Evolutionary conservation across 2,888 invertebrate genomes (phyloP), one percentile per base, ranked within the genome.

Genomic region (Drosophila nr. perissopoda): DNA sequence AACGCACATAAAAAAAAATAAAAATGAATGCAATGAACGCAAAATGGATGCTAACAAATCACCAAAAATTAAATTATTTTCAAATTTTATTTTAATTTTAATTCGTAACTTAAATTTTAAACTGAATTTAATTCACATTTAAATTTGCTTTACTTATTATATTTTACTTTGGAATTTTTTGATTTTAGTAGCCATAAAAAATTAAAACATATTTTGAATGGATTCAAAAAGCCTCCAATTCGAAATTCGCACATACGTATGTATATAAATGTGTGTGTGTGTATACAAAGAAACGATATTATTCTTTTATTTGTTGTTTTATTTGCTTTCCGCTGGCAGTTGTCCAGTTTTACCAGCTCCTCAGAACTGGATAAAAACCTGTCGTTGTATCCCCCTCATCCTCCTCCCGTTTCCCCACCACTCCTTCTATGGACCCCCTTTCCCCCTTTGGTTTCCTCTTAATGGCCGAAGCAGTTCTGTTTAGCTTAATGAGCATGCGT

Each of bases 331-430:
- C 53, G 66, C 45, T 72, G 36, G 48, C 62, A 34, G 64, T 73
- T 78, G 76, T 69, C 79, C 76, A 78, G 73, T 80, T 76, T 78
- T 57, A 73, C 81, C 71, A 83, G 83, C 71, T 75, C 58, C 63
- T 45, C 76, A 74, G 70, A 83, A 87, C 83, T 87, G 71, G 84
- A 83, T 80, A 80, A 83, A 83, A 83, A 87, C 83, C 87, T 83
- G 83, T 87, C 80, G 77, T 59, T 70, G 42, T 48, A 33, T 59
- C 53, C 29, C 53, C 49, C 21, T 33, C 11, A 33, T 33, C 33
- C 1, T n/a, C 2, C 10, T 60, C 38, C 31, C 34, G 18, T 25
- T 18, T 21, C 27, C 29, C 49, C 51, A 34, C 40, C 16, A 51
- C 52, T 56, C 25, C 36, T 38, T 10, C 1, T n/a, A 53, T 16